Percentiles rank a stretch among this genome's conserved stretches.
Evolutionary conservation across 1,140 invertebrate species (phyloP).

Genomic region (Caenorhabditis remanei): DNA sequence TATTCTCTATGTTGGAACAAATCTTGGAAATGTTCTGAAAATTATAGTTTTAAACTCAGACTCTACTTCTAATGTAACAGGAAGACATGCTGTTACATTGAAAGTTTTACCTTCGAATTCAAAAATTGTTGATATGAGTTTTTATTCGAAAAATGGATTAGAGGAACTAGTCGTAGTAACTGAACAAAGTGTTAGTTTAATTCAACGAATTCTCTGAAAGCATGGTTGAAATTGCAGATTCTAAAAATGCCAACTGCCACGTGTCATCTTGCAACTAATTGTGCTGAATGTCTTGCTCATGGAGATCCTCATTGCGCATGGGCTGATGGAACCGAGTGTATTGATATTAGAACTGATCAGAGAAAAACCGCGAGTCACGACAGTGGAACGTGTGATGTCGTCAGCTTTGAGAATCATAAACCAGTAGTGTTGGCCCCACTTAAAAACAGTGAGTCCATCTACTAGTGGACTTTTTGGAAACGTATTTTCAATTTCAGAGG

Average conservation of each 20-base stretch:
- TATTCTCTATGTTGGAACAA: slow-evolving; percentile 53
- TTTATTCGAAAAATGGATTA: not conserved
- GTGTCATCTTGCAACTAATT: slow-evolving; percentile 33
- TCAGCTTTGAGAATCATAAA: slow-evolving; percentile 28
- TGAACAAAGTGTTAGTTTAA: slow-evolving; percentile 13
- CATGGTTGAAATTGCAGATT: not conserved
- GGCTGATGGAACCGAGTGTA: slow-evolving; percentile 48
- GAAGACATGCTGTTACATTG: not conserved
- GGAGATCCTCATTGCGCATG: slow-evolving; percentile 61
- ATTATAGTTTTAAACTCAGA: not conserved
- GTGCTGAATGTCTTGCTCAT: slow-evolving; percentile 31
- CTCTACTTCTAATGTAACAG: not conserved
- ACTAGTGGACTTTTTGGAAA: not conserved
- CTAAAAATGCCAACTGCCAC: slow-evolving; percentile 16
- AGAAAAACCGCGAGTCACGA: slow-evolving; percentile 20
- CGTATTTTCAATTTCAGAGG: not conserved
- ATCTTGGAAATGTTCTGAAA: slow-evolving; percentile 44
- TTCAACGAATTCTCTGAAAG: not conserved
- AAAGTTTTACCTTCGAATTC: slow-evolving; percentile 4
- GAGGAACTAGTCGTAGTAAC: slow-evolving; percentile 30
- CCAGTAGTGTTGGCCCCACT: slow-evolving; percentile 1
- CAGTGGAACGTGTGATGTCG: slow-evolving; percentile 40
- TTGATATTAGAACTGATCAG: slow-evolving; percentile 16
- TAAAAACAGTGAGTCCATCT: slow-evolving; percentile 1
- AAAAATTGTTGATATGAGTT: slow-evolving; percentile 31